Base-by-base conservation (phyloP, 2,888 invertebrate genomes). In the Scaptomyza caliginosa region DNA sequence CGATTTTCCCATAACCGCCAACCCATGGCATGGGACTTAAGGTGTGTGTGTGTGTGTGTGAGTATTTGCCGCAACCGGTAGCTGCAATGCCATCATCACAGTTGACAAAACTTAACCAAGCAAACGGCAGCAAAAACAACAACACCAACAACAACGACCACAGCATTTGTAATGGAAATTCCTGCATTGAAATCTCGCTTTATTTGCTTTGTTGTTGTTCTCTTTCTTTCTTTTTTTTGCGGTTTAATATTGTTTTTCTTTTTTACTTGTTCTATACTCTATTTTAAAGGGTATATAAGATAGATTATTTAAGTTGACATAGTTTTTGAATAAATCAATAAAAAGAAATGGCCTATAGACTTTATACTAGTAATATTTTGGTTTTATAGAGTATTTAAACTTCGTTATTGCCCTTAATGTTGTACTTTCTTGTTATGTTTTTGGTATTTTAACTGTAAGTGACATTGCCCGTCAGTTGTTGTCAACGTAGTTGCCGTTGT, bases 141-240 rank as follows among this genome's bases (percentile, higher is more conserved):
- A 57, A 28, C 59, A 55, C 36, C 17, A 55, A 23, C 57, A 66
- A 57, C 46, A 68, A 59, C 62, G 60, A 54, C 59, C 56, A 50
- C 79, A 79, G 67, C 74, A 75, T 77, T 81, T 81, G 81, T 81
- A 80, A 80, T 84, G 84, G 63, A 73, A 77, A 84, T 84, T 80
- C 73, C 78, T 75, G 75, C 81, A 81, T 84, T 81, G 78, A 84
- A 84, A 77, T 77, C 78, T 77, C 60, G 80, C 80, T 80, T 80
- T 63, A 56, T 80, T 74, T 79, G 64, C 57, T 68, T 72, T 62
- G 45, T 26, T 54, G 39, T 48, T 38, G 52, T 72, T 49, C 32
- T 46, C 54, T 52, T 32, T 49, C 52, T 57, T 62, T 81, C 73
- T 81, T 49, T 56, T 57, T 62, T 81, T 75, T 81, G 80, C 65